phyloP scores from a whole-genome alignment of 2,113 vertebrate genomes.

The Xenus cinereus region DNA sequence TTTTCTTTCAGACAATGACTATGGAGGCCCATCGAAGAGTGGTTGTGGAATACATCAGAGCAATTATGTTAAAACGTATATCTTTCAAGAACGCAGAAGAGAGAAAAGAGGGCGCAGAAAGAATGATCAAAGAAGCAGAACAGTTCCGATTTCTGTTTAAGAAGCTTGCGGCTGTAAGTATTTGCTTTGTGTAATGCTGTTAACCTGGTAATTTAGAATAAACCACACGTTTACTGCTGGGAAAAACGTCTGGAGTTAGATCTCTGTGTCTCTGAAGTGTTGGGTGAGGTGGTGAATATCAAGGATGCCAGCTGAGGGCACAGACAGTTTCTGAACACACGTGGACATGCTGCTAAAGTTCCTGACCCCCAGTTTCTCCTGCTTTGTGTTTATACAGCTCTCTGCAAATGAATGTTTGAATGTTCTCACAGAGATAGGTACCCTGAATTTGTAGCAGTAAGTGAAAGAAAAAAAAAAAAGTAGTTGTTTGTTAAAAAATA shows the following conservation, averaged over 20 bases:
- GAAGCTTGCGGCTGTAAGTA: conserved; percentile 83
- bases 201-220: neutral
- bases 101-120: conserved; percentile 91
- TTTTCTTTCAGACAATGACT: conserved; percentile 85
- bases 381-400: neutral
- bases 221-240: neutral
- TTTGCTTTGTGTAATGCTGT: neutral
- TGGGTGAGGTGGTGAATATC: neutral
- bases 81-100: conserved; percentile 92
- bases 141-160: conserved; percentile 94
- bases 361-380: neutral
- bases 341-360: neutral
- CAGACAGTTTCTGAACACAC: neutral
- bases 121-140: conserved; percentile 92
- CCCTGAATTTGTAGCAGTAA: neutral
- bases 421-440: neutral
- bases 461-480: neutral
- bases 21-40: conserved; percentile 87
- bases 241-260: neutral
- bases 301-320: neutral
- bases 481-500: neutral
- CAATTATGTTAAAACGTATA: conserved; percentile 93
- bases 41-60: conserved; percentile 93
- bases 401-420: neutral
- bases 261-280: neutral